Evolutionary conservation across 2,888 invertebrate genomes (phyloP), one percentile per base, ranked within the genome.

Genomic region (Drosophila basisetae): DNA sequence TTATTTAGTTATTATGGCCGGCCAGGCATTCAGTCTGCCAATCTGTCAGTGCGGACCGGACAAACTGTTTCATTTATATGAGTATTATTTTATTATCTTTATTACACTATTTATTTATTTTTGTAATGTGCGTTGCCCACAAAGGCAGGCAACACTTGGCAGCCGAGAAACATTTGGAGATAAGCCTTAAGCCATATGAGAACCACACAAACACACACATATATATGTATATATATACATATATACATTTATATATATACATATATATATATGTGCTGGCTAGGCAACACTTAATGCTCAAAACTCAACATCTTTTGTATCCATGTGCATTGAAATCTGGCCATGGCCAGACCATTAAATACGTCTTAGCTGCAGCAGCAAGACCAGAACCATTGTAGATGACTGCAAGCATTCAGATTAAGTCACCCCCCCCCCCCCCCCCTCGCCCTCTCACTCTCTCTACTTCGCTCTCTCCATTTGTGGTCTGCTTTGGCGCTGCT

Each of bases 281-380:
- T 43, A 28, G 69, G 65, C 62, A 55, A 62, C 60, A 73, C 73
- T 78, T 76, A 60, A 60, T 58, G 64, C 49, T 41, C 37, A 35
- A 60, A 60, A 53, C 28, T 62, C 55, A 43, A 37, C 70, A 68
- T 56, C 56, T 68, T 16, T 47, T 47, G 53, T 61, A 67, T 62
- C 35, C 43, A 66, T 47, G 16, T 56, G 52, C 55, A 73, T 76
- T 76, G 68, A 68, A 73, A 78, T 68, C 61, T 78, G 71, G 71
- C 67, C 80, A 76, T 67, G 78, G 68, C 49, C 71, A 80, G 52
- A 56, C 76, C 55, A 71, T 80, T 76, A 80, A 80, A 71, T 65
- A 65, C 65, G 43, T 72, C 62, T 80, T 64, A 76, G 80, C 67
- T 72, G 76, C 63, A 60, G 33, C 18, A 54, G 49, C 50, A 69